A percentile compares a stretch with the other conserved stretches of the same genome.
Evolutionary conservation across 2,797 vertebrate genomes (phyloP).

Genomic region (Menidia menidia): DNA sequence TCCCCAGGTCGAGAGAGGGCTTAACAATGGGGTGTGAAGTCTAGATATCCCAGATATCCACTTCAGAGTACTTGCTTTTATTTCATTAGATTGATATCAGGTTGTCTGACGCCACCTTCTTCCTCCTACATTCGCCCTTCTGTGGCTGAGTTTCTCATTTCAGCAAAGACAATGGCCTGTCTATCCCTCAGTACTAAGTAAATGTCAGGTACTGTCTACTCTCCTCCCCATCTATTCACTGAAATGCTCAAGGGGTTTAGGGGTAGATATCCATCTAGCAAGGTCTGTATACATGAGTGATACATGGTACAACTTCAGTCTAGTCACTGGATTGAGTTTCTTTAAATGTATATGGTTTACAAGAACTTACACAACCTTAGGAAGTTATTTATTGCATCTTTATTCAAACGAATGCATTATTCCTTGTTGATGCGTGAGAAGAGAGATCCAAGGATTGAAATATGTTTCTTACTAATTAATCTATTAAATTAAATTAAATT

Average conservation of each 20-base stretch:
- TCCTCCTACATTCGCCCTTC: conserved; percentile 65
- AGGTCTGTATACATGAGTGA: conserved; percentile 67
- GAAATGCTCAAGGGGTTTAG: conserved; percentile 66
- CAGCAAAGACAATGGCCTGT: conserved; percentile 76
- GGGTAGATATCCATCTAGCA: conserved; percentile 68
- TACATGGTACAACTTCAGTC: conserved; percentile 60
- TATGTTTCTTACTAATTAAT: too few relatives aligned
- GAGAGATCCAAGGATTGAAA: neutral
- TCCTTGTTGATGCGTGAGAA: neutral
- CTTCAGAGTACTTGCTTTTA: conserved; percentile 83
- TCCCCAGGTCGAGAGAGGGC: conserved; percentile 59
- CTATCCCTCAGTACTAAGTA: conserved; percentile 71
- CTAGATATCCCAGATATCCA: conserved; percentile 82
- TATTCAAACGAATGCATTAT: neutral
- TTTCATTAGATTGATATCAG: conserved; percentile 90
- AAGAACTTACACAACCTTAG: conserved; percentile 27
- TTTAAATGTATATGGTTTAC: conserved; percentile 56
- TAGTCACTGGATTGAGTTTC: conserved; percentile 56
- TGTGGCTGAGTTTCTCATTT: conserved; percentile 76
- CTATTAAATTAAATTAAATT: too few relatives aligned
- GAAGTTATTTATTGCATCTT: conserved; percentile 29
- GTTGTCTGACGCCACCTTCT: conserved; percentile 83
- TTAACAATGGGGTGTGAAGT: conserved; percentile 62
- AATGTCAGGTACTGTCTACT: conserved; percentile 79
- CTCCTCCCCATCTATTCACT: conserved; percentile 73